These are phyloP conservation scores for Synanthedon tipuliformis DNA, from an alignment of 2,888 invertebrate genomes.

Conservation along the genomic window DNA sequence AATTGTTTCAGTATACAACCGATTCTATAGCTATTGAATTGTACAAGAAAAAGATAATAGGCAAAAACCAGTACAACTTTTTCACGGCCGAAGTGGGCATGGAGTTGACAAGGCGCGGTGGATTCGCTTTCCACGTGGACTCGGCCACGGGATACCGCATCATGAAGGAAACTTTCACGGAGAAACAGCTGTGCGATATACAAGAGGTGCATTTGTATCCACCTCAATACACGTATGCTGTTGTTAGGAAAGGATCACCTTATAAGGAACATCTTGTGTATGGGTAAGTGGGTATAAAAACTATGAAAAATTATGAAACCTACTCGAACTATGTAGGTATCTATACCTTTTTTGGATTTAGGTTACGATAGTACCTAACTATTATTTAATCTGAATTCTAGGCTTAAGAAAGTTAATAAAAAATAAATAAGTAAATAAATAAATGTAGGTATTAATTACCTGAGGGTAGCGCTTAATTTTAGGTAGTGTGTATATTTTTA, in stretches of 20 bases:
- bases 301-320: no score
- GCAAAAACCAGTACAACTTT: constrained; percentile 45
- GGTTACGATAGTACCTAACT: no score
- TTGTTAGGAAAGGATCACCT: constrained; percentile 72
- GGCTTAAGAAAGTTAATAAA: no score
- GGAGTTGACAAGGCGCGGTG: constrained; percentile 70
- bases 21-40: constrained; percentile 72
- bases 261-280: constrained; percentile 72
- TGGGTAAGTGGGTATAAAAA: constrained; percentile 48
- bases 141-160: constrained; percentile 76
- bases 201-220: constrained; percentile 73
- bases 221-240: constrained; percentile 68
- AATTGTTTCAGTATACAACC: constrained; percentile 68
- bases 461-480: no score
- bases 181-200: constrained; percentile 76
- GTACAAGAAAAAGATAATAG: constrained; percentile 68
- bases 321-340: no score
- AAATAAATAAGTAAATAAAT: no score
- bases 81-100: constrained; percentile 69
- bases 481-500: no score
- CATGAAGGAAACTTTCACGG: constrained; percentile 73
- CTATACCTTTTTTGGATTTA: no score
- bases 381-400: no score
- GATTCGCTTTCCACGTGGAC: constrained; percentile 79
- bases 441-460: no score